Base-by-base conservation (phyloP, 2,888 invertebrate species). In the Iselma pallidipennis region DNA sequence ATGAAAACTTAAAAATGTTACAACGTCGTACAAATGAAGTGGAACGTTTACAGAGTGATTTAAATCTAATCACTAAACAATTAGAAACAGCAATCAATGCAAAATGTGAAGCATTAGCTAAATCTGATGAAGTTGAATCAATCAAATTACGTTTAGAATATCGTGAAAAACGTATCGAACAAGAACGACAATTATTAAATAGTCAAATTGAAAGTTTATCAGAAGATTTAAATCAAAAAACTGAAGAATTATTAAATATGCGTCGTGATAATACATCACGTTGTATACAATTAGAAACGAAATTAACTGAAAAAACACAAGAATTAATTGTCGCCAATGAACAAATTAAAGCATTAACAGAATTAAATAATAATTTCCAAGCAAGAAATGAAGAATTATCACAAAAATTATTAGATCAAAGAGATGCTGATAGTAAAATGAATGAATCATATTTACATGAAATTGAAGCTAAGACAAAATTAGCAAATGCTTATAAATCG, bases 101-200 rank as follows among this genome's bases (percentile, higher is more conserved):
- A 2, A 95, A 95, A 83, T 94, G 92, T 82, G 92, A 94, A 81
- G 92, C 93, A 0, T 80, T 94, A 53, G 88, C 90, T 5, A 87
- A 91, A 68, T 85, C 89, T 61, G 92, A 94, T 80, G 95, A 95
- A 82, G 86, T 94, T 37, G 88, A 90, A 71, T 90, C 92, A 66
- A 90, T 90, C 78, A 92, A 94, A 82, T 84, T 92, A 59, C 87
- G 89, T 10, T 80, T 94, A 21, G 91, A 91, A 74, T 91, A 89
- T 79, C 91, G 91, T 72, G 95, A 95, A 80, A 91, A 91, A 74
- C 87, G 93, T 19, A 84, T 95, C 73, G 92, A 94, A 73, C 91
- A 93, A 77, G 96, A 96, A 80, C 87, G 89, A 72, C 83, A 85
- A 5, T 85, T 94, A 70, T 80, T 94, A 26, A 87, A 88, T 67